Evolutionary conservation across 2,797 vertebrate genomes (phyloP).

Genomic region (Karalla daura): DNA sequence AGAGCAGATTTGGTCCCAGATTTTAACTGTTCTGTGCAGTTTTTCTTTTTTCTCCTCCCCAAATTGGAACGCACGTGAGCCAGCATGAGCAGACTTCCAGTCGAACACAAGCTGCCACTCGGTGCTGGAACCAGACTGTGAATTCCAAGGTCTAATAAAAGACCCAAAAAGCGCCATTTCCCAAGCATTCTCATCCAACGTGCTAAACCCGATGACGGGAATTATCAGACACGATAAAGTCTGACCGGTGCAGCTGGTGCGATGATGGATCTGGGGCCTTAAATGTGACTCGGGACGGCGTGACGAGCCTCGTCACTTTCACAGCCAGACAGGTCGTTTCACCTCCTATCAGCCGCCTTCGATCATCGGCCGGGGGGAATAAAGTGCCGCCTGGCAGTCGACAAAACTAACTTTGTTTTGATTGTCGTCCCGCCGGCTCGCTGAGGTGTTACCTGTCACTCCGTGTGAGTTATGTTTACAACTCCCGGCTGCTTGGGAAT

Average conservation of each 20-base stretch:
- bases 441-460: background rate
- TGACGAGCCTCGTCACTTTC: no score
- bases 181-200: background rate
- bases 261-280: constrained; percentile 6
- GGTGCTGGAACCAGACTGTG: constrained; percentile 8
- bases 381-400: background rate
- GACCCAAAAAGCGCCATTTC: background rate
- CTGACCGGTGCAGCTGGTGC: background rate
- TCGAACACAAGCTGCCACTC: constrained; percentile 40
- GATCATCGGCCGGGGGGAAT: no score
- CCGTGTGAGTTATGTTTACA: constrained; percentile 1
- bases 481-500: background rate
- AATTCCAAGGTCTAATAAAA: background rate
- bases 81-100: constrained; percentile 45
- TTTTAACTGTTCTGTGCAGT: background rate
- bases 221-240: background rate
- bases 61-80: constrained; percentile 23
- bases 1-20: constrained; percentile 20
- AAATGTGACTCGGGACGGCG: no score
- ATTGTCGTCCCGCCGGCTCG: background rate
- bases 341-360: no score
- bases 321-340: no score
- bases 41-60: no score
- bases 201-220: background rate
- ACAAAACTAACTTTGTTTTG: constrained; percentile 7